Evolutionary conservation across 2,113 vertebrate genomes (phyloP), one percentile per base, ranked within the genome.

Genomic region (Anarhynchus alexandrinus): DNA sequence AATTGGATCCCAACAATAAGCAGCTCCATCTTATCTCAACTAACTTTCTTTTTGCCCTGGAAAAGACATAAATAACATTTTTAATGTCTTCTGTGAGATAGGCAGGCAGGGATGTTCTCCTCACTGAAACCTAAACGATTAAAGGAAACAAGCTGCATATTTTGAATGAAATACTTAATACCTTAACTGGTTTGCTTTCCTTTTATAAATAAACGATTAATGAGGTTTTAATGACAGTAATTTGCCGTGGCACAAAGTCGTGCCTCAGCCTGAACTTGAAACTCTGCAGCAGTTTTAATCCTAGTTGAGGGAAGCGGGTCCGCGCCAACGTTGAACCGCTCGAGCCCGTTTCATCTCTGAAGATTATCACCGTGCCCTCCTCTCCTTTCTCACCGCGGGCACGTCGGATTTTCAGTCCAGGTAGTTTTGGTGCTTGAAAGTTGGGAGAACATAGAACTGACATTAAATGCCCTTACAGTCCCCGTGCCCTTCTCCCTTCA

Each of bases 61-160:
- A 85, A 91, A 76, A 87, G 34, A 26, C 43, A 45, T 65, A 73
- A 80, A 54, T 32, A 84, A 34, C 10, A n/a, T 59, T 94, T 91
- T 61, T 82, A 76, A 12, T 87, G 69, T 32, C 20, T 76, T 74
- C 1, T 2, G 26, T 78, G 66, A 93, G 70, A 64, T 32, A 45
- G 22, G 34, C 66, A 79, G 14, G 49, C 59, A 84, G n/a, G 30
- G 18, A 15, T 64, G 30, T 90, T 89, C 92, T 82, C 22, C 65
- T 88, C 21, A 15, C 21, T 27, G 42, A 85, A 94, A 69, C n/a
- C 6, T 30, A 16, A 45, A 64, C 10, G 26, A 20, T 49, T 54
- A 36, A 78, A 82, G 21, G 47, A 90, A 93, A 49, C 13, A 74
- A 80, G 54, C 36, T 15, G 7, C 22, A 12, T 21, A 25, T 91